These are phyloP conservation scores for Drosophila emarginata DNA, from an alignment of 2,888 invertebrate genomes.

Conservation along the genomic window DNA sequence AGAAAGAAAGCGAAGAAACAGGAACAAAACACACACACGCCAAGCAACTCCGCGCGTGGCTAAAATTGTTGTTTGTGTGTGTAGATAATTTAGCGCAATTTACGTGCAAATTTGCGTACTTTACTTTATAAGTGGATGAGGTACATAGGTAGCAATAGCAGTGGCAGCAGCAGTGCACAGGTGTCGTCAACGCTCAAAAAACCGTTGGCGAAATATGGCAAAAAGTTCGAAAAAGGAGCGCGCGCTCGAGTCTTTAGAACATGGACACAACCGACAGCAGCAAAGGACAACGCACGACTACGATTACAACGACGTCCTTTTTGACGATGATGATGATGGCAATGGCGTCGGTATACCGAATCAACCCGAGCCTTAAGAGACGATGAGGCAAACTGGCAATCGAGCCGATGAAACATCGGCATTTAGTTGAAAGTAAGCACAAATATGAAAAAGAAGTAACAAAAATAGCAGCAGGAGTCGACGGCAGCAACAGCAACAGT, in stretches of 20 bases:
- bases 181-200: slow-evolving; percentile 61
- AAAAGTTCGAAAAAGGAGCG: slow-evolving; percentile 14
- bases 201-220: slow-evolving; percentile 48
- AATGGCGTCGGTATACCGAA: slow-evolving; percentile 35
- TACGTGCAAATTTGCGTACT: slow-evolving; percentile 72
- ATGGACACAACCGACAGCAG: slow-evolving; percentile 72
- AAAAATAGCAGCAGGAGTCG: slow-evolving; percentile 58
- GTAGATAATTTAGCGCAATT: slow-evolving; percentile 75
- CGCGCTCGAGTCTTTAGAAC: slow-evolving; percentile 44
- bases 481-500: slow-evolving; percentile 41
- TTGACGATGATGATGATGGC: slow-evolving; percentile 18
- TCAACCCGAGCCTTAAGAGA: slow-evolving; percentile 25
- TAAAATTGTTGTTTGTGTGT: slow-evolving; percentile 42
- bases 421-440: slow-evolving; percentile 59
- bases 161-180: slow-evolving; percentile 57
- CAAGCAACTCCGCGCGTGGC: slow-evolving; percentile 58
- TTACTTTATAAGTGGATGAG: slow-evolving; percentile 40
- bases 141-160: slow-evolving; percentile 14
- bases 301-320: slow-evolving; percentile 33
- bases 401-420: slow-evolving; percentile 22
- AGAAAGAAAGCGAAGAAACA: slow-evolving; percentile 24
- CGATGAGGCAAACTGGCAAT: slow-evolving; percentile 40
- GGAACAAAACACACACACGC: slow-evolving; percentile 32
- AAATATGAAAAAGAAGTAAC: slow-evolving; percentile 70
- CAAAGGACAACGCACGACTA: slow-evolving; percentile 79